Evolutionary conservation across 2,113 vertebrate genomes (phyloP).

Genomic region (Festucalex cinctus): DNA sequence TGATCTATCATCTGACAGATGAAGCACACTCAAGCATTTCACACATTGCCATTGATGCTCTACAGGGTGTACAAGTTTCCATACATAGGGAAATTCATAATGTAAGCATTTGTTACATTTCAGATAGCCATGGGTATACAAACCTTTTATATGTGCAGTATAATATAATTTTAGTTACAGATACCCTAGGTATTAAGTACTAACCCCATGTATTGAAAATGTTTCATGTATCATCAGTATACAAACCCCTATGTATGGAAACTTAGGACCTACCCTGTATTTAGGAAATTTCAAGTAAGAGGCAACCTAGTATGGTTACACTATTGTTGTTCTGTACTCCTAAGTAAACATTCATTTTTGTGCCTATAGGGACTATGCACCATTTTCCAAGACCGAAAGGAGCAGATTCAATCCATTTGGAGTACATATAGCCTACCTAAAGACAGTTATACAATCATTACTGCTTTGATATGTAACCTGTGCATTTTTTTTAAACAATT

Average conservation of each 20-base stretch:
- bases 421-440: neutral
- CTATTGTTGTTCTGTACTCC: neutral
- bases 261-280: neutral
- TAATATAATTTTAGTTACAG: no score
- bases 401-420: neutral
- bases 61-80: no score
- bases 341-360: neutral
- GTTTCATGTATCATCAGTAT: no score
- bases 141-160: no score
- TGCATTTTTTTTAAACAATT: neutral
- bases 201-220: no score
- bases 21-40: conserved; percentile 37
- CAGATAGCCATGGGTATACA: no score
- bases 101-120: no score
- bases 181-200: no score
- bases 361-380: neutral
- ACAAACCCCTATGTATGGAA: no score
- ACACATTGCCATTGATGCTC: conserved; percentile 4
- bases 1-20: conserved; percentile 26
- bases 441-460: neutral
- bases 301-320: neutral
- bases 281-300: neutral
- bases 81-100: no score
- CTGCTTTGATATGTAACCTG: neutral
- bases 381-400: neutral